Evolutionary conservation across 37 sponge, comb jelly and placozoan species (phyloP), one percentile per base, ranked within the genome.

Genomic region (Ianthella basta): DNA sequence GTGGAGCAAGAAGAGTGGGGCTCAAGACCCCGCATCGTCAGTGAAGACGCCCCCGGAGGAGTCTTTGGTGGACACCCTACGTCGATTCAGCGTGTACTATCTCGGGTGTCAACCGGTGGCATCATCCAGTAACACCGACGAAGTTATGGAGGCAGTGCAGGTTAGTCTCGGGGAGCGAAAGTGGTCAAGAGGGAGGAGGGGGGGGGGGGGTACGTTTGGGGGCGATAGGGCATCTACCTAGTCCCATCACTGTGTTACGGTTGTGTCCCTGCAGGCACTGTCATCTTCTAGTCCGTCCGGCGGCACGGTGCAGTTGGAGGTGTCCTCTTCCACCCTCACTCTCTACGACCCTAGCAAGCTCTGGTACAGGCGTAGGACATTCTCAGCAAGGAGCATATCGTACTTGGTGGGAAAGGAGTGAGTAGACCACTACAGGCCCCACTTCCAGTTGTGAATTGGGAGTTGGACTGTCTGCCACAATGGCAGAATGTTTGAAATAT

Each of bases 341-440:
- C 78, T 75, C 44, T 75, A 53, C 25, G 78, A 75, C 37, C 78
- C 78, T 4, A 41, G 78, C 50, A 75, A 75, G 53, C 25, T 75
- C 16, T 24, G 38, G 24, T 75, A 24, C 21, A 75, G 40, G 53
- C 20, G 78, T 4, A 75, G 37, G 25, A 4, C 32, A 15, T 75
- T 25, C 25, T 23, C 20, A 6, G 78, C 78, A 39, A 75, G 40
- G 16, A 20, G n/a, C 44, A 75, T 75, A 18, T n/a, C 44, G 3
- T 75, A 75, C 37, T 53, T 75, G 1, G 25, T 20, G 1, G 78
- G 78, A 75, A 75, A 41, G 54, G 78, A 75, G 78, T 75, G 70
- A 69, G 70, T 69, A 6, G 34, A 1, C 8, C 50, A 3, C 8
- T 44, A 44, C 50, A 44, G 50, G 6, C 8, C 8, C 50, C 50